Evolutionary conservation across 2,113 vertebrate species (phyloP).

Genomic region (Ceyx cyanopectus): DNA sequence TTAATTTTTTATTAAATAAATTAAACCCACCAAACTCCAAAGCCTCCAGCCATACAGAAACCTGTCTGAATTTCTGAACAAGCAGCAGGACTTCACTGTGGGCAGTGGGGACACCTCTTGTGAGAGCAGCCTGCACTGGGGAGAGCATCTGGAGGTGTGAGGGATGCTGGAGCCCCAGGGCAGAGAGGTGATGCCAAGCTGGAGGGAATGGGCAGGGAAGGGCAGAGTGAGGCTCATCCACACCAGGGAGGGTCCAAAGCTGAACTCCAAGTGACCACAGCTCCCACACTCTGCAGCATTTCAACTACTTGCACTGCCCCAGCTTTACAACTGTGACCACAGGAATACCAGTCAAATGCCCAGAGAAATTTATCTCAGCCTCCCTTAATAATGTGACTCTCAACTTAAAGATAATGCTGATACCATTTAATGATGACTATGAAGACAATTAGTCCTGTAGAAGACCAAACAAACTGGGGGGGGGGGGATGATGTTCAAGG

Average conservation of each 20-base stretch:
- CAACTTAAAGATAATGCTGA: not conserved
- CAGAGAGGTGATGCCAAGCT: not conserved
- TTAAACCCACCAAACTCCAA: not conserved
- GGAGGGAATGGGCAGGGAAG: not conserved
- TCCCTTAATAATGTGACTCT: not conserved
- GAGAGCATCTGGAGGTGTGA: rapidly evolving
- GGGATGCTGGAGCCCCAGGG: not conserved
- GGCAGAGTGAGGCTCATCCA: rapidly evolving
- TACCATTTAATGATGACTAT: not conserved
- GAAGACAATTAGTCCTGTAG: not conserved
- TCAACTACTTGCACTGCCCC: not conserved
- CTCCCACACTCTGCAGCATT: rapidly evolving
- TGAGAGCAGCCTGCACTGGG: not conserved
- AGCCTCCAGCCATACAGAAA: not conserved
- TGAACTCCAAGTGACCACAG: not conserved
- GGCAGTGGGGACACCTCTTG: not conserved
- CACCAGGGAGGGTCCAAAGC: not conserved
- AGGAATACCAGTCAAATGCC: not conserved
- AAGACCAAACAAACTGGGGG: not conserved
- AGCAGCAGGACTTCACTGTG: not conserved
- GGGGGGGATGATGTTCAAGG: not conserved
- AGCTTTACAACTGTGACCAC: rapidly evolving
- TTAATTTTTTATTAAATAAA: too few species aligned
- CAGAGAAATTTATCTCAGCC: not conserved
- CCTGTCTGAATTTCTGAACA: not conserved